Evolutionary conservation across 1,140 invertebrate species (phyloP), one percentile per base, ranked within the genome.

Genomic region (honey bee (Apis mellifera)): DNA sequence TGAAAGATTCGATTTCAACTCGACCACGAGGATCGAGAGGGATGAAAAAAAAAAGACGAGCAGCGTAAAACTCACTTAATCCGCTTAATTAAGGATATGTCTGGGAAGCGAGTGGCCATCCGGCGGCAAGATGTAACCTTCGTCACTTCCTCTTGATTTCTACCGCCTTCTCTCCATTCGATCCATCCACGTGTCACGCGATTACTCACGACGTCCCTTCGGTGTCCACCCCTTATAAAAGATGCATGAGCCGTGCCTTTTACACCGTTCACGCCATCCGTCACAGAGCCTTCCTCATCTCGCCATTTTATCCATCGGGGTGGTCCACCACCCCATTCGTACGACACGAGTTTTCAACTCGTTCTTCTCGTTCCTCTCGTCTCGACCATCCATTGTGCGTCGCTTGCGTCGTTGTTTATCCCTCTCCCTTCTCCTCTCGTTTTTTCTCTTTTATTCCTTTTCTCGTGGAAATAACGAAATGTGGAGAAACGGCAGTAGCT

Each of bases 211-310:
- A 50, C 60, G 9, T 42, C 65, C 74, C 79, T 26, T 21, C 48
- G 80, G 26, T 80, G 48, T 70, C 48, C 54, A 48, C 50, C 50
- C 32, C 87, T 87, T 84, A 89, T 89, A 84, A 89, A 89, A 87
- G 66, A 89, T 87, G 74, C 71, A 87, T 68, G 78, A 86, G 85
- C 57, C 52, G 65, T 75, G 72, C 69, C 80, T 77, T n/a, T 84
- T 83, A 84, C 76, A 68, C 42, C 32, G 68, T 73, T 71, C 55
- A 59, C 62, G 54, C 59, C 19, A 55, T 84, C 68, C 68, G 72
- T 84, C 78, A 62, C 68, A 50, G 59, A 52, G 54, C 62, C 62
- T 76, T 87, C 75, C 57, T 75, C 55, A 54, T 84, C 84, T 84
- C 42, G 32, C 48, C 15, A 72, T 86, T 83, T 86, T n/a, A 19